Base-by-base conservation (phyloP, 1,140 invertebrate species). In the Caenorhabditis remanei region DNA sequence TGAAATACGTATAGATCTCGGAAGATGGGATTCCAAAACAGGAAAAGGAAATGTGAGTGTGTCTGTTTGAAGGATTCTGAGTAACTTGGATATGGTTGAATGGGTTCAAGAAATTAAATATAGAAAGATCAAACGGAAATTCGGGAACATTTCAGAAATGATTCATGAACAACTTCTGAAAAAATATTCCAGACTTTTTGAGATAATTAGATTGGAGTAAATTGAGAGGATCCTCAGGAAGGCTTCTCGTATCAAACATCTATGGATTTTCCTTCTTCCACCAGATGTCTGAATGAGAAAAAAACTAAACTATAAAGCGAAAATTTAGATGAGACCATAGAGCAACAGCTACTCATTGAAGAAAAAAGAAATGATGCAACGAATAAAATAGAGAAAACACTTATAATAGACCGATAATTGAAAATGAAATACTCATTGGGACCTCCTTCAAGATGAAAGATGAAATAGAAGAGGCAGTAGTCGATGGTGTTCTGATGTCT, bases 11-110 rank as follows among this genome's bases (percentile, higher is more conserved):
- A 16, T 9, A 50, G 0, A 16, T 11, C 1, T 9, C 11, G 50
- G 50, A 53, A 53, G 50, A 53, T 53, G 50, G 50, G 11, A 53
- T 53, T 53, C 16, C 9, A 71, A 71, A 71, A 71, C 65, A 71
- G 65, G 65, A 71, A 71, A 71, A 71, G 40, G 65, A 71, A 71
- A 46, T 71, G 65, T 71, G 65, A 71, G 65, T 2, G 2, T 32
- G 32, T 32, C 32, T 32, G 32, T 32, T 32, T 32, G 32, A 46
- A 46, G 46, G 43, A 63, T 63, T 63, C 61, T 21, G 24, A 32
- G 61, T 63, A 63, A 32, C 4, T 9, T 8, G 32, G 32, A 63
- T 21, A 63, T 63, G 61, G 61, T 63, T 63, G 61, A 63, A 32
- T 63, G 61, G n/a, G 61, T 63, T 63, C 61, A 32, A 63, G 24